Evolutionary conservation across 1,140 invertebrate genomes (phyloP), one percentile per base, ranked within the genome.

Genomic region (Panagrolaimus sp.): DNA sequence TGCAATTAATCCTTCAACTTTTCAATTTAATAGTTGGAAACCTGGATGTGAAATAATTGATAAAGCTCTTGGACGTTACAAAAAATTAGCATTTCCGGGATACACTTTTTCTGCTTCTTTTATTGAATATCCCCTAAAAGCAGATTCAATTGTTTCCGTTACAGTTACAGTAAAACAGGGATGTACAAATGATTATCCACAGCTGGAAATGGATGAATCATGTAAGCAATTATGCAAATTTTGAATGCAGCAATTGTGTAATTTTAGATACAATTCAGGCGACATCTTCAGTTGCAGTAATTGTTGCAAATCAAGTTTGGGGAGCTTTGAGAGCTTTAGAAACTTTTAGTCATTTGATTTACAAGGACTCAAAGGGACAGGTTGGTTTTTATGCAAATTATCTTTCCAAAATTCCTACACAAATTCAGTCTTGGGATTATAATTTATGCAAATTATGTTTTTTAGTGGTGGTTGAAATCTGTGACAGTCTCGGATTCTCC

Each of bases 261-360:
- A 4, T 58, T 58, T 26, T n/a, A 3, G 3, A n/a, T 21, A 21
- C 15, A 4, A 58, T 58, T 21, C 17, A 58, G 17, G 28, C 17
- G 28, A 58, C 10, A 5, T 17, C n/a, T 0, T 5, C 15, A 0
- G 17, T 26, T 8, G 52, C 15, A 12, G 12, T 26, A 12, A 58
- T 58, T 21, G 14, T n/a, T 12, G 52, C 52, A 58, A 58, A 58
- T 12, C 21, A 21, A 67, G 75, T 83, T 0, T 82, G 82, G 82
- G 80, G 80, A 38, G 71, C 77, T 0, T 44, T 82, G 12, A 17
- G 80, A 62, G 81, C 76, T 12, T 52, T 83, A 28, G 81, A 83
- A 65, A 79, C 80, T 14, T 80, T 83, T 62, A 80, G 76, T 69
- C 81, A 83, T 58, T 63, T 83, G 43, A 76, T 83, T 63, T 83